These are phyloP conservation scores for Bungarus multicinctus DNA, from an alignment of 2,113 vertebrate genomes.

Conservation along the genomic window DNA sequence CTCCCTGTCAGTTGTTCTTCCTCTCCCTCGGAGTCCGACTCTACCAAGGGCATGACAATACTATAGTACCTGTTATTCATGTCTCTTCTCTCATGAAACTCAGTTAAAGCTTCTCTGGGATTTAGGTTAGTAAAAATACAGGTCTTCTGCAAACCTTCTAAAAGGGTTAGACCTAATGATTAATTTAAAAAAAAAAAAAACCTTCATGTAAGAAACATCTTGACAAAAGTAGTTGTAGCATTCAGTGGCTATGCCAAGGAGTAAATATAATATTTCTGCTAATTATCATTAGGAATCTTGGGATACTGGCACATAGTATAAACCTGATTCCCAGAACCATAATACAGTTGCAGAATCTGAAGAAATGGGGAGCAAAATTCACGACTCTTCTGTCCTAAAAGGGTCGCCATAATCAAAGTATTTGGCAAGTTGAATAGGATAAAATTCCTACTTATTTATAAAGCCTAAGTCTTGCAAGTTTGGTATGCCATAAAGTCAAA, in stretches of 20 bases:
- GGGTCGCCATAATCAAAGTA: neutral
- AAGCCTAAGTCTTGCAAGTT: neutral
- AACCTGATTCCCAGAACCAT: neutral
- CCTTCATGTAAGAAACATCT: neutral
- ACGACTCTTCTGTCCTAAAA: neutral
- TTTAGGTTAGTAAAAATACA: neutral
- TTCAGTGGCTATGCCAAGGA: neutral
- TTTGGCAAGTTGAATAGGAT: neutral
- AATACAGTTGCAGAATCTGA: neutral
- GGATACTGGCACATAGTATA: neutral
- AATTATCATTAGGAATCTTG: neutral
- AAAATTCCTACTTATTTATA: neutral
- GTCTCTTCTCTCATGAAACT: neutral
- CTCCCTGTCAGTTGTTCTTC: too few relatives aligned
- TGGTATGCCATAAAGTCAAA: neutral
- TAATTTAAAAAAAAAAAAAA: too few relatives aligned
- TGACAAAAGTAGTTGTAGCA: neutral
- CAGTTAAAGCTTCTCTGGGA: neutral
- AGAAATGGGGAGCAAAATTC: neutral
- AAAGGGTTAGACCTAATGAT: neutral
- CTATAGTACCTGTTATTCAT: neutral
- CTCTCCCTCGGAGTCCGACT: too few relatives aligned
- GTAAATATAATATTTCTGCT: neutral
- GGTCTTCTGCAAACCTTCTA: neutral
- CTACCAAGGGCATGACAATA: too few relatives aligned